Evolutionary conservation across 2,888 invertebrate species (phyloP).

Genomic region (Lepetodrilus schrolli): DNA sequence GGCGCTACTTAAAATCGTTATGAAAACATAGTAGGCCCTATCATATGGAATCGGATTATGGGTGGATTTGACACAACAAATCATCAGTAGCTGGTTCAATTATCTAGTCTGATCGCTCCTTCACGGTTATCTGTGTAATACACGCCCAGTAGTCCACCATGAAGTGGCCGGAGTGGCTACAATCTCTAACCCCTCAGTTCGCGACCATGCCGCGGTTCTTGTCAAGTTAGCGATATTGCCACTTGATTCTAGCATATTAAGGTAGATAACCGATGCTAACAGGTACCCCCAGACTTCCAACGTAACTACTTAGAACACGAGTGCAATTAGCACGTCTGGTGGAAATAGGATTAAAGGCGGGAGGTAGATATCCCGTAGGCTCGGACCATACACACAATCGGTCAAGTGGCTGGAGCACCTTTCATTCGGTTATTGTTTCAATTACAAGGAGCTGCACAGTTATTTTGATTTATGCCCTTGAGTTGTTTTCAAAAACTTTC

Average conservation of each 20-base stretch:
- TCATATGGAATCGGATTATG: constrained; percentile 6
- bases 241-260: constrained; percentile 27
- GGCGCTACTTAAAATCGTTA: background rate
- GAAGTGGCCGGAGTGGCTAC: too few relatives aligned
- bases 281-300: background rate
- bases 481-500: constrained; percentile 6
- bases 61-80: background rate
- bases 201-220: background rate
- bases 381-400: background rate
- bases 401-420: constrained; percentile 3
- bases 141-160: too few relatives aligned
- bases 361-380: background rate
- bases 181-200: background rate
- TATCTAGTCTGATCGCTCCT: constrained; percentile 2
- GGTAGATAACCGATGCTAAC: constrained; percentile 27
- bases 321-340: constrained; percentile 34
- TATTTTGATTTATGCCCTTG: background rate
- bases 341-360: constrained; percentile 11
- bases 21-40: background rate
- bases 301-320: background rate
- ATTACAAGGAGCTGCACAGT: background rate
- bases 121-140: background rate
- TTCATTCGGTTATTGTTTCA: constrained; percentile 19
- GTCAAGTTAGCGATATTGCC: constrained; percentile 28
- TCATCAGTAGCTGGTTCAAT: constrained; percentile 12